Percentiles rank a stretch among this genome's conserved stretches.
Conservation (phyloP, 2,797 vertebrate genomes). For the Arctocebus calabarensis region DNA sequence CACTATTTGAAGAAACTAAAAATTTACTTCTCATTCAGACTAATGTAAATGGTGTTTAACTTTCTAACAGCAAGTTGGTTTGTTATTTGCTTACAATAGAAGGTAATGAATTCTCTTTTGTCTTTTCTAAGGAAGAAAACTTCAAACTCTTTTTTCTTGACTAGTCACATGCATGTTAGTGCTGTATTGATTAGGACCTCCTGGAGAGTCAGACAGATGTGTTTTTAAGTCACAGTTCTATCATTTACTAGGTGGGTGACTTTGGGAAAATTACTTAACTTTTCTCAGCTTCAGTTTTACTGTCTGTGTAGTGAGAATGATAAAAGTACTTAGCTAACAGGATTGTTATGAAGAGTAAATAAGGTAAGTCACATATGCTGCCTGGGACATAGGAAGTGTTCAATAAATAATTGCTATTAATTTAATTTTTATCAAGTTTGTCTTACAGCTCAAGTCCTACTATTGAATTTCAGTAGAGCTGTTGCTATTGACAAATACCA, state of each 20-base stretch:
- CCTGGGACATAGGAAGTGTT: neutral
- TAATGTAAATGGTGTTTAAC: neutral
- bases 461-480: neutral
- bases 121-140: neutral
- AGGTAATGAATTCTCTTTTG: neutral
- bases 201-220: neutral
- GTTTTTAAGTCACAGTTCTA: neutral
- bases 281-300: slow-evolving; percentile 21
- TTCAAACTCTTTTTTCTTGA: neutral
- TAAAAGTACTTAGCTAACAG: neutral
- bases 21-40: slow-evolving; percentile 26
- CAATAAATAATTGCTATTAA: neutral
- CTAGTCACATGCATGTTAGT: neutral
- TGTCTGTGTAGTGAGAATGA: neutral
- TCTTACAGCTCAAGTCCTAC: neutral
- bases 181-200: neutral
- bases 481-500: neutral
- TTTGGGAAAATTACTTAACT: neutral
- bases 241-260: neutral
- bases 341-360: neutral
- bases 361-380: neutral
- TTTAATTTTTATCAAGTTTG: slow-evolving; percentile 25
- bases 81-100: neutral
- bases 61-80: neutral
- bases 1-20: slow-evolving; percentile 15